Evolutionary conservation across 92 coral and sea anemone genomes (phyloP), one percentile per base, ranked within the genome.

Genomic region (Zoanthus sociatus): DNA sequence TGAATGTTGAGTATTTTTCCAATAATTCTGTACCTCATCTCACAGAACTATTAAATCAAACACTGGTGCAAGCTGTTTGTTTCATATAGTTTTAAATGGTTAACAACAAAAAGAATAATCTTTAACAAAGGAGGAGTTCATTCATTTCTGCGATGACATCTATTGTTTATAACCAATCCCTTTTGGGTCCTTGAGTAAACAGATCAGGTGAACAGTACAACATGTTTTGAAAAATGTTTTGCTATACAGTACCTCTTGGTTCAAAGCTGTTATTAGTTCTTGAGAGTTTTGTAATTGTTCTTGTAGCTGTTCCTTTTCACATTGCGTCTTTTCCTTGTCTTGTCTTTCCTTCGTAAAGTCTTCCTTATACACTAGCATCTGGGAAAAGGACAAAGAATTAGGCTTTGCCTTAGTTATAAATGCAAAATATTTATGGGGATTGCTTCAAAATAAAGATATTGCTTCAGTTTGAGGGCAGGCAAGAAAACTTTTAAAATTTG

Each of bases 271-370:
- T 67, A 97, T 92, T 11, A 97, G 86, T 66, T 97, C 99, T 82
- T 97, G 98, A 14, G 97, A 94, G 77, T 90, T 95, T 64, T 89
- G 77, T 30, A 97, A 93, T 71, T 93, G 92, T 42, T 88, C 92
- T 78, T 93, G 96, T 3, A 93, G 86, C 54, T 84, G 77, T 53
- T 95, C 99, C 79, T 90, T 97, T 73, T 97, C 99, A 83, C 90
- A 89, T 81, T 95, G 95, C 9, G 94, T 93, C 78, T 92, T 82
- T 70, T 95, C 99, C 31, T 97, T 92, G 66, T 97, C 99, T 83
- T 93, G 87, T 81, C 98, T 92, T 78, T 97, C 99, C 73, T 82
- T 89, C 33, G 96, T 93, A 69, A 97, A 97, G 70, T 97, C 99
- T 69, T 97, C 99, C 86, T 95, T 90, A 92, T 94, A 97, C 18